Evolutionary conservation across 1,140 invertebrate genomes (phyloP), one percentile per base, ranked within the genome.

Genomic region (Nasonia vitripennis): DNA sequence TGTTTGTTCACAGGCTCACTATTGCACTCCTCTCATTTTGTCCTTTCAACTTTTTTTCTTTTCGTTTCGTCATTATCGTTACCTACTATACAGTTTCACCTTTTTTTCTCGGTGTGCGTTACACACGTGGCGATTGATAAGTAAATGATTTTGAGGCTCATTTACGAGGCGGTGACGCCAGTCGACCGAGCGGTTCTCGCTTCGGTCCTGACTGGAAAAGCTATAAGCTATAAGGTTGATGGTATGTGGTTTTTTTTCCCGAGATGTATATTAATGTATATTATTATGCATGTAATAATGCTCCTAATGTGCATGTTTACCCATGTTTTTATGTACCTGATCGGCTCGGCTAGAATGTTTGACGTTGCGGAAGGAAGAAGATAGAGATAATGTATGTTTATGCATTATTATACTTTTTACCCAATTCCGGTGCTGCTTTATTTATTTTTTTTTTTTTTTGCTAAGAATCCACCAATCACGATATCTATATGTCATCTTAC

Each of bases 401-500:
- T 62, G 17, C 5, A 62, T n/a, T 7, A n/a, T 7, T n/a, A 20
- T 62, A 62, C 17, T 77, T 45, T 83, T 83, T 83, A 84, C 27
- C 74, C 14, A 37, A 82, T 75, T n/a, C 17, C 55, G 55, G 17
- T 62, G 55, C 17, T 17, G 55, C 55, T 20, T 62, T 20, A 62
- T 62, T 62, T 62, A 4, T 14, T 62, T 62, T 62, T 62, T 45
- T 34, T 34, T 34, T 37, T 37, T 37, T 37, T 62, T 62, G 20
- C 14, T 75, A 45, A 2, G 45, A 79, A 79, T 84, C 45, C 68
- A 84, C 78, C 62, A n/a, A 80, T 78, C 41, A 51, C 20, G 14
- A 37, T 27, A 34, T n/a, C 20, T 62, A 62, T 27, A 79, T 85
- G 90, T 90, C 90, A 90, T 89, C 90, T 91, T 91, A 91, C 91